Evolutionary conservation across 2,797 vertebrate genomes (phyloP).

Genomic region (Pachyuromys duprasi): DNA sequence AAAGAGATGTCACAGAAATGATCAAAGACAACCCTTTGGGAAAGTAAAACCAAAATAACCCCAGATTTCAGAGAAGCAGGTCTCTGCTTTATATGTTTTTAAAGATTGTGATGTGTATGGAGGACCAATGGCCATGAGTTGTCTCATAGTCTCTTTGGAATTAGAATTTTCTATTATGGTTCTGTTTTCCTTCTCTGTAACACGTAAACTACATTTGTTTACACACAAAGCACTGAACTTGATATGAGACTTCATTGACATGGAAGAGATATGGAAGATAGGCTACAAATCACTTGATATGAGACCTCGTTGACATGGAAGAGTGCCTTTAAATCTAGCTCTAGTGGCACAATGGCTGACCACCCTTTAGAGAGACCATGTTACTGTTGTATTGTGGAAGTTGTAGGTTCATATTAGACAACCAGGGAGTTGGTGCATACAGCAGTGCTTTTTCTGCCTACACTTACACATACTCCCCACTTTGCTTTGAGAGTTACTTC

Average conservation of each 20-base stretch:
- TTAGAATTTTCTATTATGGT: constrained; percentile 11
- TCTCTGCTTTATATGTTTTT: not conserved
- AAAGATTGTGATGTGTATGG: not conserved
- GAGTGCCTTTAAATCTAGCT: not conserved
- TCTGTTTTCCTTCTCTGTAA: constrained; percentile 9
- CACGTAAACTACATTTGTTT: constrained; percentile 18
- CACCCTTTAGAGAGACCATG: not conserved
- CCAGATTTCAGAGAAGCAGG: not conserved
- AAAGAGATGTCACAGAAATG: not conserved
- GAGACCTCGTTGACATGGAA: not conserved
- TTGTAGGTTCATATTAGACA: not conserved
- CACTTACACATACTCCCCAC: not conserved
- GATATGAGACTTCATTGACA: not conserved
- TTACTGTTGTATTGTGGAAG: not conserved
- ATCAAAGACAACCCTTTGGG: not conserved
- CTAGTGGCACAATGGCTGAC: not conserved
- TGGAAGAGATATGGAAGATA: too few species aligned
- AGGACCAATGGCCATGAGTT: not conserved
- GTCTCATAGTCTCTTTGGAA: not conserved
- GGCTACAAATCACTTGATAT: constrained; percentile 36
- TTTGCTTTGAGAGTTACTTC: not conserved
- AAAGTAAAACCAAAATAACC: not conserved
- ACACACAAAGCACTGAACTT: constrained; percentile 23
- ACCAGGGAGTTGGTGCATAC: not conserved
- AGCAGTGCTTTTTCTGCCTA: not conserved